phyloP scores from a whole-genome alignment of 1,140 invertebrate species.

The Drosophila navojoa region DNA sequence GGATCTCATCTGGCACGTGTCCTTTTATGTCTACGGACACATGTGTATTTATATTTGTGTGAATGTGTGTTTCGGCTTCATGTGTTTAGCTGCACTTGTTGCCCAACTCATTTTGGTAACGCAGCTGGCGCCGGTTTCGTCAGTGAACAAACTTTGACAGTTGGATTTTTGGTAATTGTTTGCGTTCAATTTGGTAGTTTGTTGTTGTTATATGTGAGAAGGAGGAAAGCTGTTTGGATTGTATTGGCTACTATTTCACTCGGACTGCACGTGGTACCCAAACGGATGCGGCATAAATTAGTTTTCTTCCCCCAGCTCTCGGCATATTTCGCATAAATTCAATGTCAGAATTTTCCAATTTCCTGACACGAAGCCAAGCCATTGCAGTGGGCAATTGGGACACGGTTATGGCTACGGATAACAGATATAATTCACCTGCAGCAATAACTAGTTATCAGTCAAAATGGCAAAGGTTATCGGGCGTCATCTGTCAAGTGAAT shows the following conservation, averaged over 20 bases:
- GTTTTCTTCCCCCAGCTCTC: conserved; percentile 25
- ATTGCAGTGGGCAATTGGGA: conserved; percentile 1
- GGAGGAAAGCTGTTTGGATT: neutral
- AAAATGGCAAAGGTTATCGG: neutral
- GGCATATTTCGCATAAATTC: conserved; percentile 41
- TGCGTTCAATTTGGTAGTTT: conserved; percentile 40
- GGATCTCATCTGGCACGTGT: conserved; percentile 25
- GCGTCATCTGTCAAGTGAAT: too few species aligned
- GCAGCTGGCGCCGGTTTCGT: neutral
- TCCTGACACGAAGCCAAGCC: conserved; percentile 28
- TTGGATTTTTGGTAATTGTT: conserved; percentile 59
- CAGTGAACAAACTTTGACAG: conserved; percentile 6
- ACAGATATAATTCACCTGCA: conserved; percentile 8
- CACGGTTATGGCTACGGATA: conserved; percentile 6
- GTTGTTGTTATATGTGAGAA: conserved; percentile 2
- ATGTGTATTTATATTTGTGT: neutral
- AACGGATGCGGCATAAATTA: conserved; percentile 52
- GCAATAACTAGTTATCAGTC: conserved; percentile 29
- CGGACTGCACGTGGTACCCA: neutral
- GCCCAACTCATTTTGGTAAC: conserved; percentile 36
- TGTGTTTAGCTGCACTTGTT: conserved; percentile 48
- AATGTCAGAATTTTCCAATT: conserved; percentile 45
- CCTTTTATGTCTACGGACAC: neutral
- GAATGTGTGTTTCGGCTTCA: neutral
- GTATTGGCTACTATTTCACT: neutral